Conservation (phyloP, 2,797 vertebrate genomes). For the Arnoldichthys spilopterus region DNA sequence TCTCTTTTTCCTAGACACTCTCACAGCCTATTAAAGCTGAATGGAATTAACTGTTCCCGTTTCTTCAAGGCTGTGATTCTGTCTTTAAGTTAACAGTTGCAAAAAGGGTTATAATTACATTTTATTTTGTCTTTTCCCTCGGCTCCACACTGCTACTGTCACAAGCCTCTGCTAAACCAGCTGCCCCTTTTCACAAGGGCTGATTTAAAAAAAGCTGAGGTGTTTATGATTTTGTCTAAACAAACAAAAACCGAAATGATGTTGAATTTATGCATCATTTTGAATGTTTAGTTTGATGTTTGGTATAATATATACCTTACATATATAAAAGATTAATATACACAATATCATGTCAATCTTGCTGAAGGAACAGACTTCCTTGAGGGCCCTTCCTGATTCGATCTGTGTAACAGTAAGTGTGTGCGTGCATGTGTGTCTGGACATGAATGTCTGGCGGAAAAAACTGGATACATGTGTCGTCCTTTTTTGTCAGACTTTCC, state of each 20-base stretch:
- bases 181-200: conserved; percentile 10
- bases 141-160: conserved; percentile 8
- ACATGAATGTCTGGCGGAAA: neutral
- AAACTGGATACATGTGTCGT: neutral
- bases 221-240: conserved; percentile 36
- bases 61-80: conserved; percentile 50
- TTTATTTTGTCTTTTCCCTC: conserved; percentile 68
- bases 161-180: conserved; percentile 33
- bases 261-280: conserved; percentile 19
- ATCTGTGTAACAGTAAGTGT: too few relatives aligned
- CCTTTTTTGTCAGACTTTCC: conserved; percentile 17
- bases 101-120: conserved; percentile 79
- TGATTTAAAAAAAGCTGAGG: conserved; percentile 12
- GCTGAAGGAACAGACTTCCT: too few relatives aligned
- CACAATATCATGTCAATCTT: neutral
- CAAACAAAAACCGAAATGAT: conserved; percentile 25
- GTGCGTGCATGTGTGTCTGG: neutral
- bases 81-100: conserved; percentile 73
- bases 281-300: neutral
- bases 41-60: conserved; percentile 72
- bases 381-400: neutral
- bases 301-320: too few relatives aligned
- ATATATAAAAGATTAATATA: too few relatives aligned
- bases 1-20: conserved; percentile 49
- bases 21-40: conserved; percentile 71